A percentile compares a stretch with the other conserved stretches of the same genome.
Evolutionary conservation across 2,888 invertebrate genomes (phyloP).

Genomic region (Pecten maximus): DNA sequence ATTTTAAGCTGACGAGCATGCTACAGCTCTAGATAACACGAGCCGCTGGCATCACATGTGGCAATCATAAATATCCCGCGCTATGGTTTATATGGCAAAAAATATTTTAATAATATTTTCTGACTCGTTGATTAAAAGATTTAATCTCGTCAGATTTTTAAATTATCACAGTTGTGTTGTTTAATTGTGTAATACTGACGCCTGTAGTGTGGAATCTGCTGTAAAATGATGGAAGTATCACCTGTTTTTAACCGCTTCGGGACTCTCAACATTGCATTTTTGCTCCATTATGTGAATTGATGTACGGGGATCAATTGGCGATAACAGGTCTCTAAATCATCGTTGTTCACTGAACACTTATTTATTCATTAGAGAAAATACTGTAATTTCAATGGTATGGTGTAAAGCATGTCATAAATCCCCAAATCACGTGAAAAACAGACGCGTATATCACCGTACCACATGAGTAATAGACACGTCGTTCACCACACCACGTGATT

Average conservation of each 20-base stretch:
- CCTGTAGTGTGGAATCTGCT: not conserved
- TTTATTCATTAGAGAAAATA: not conserved
- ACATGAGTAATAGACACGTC: not conserved
- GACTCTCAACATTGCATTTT: not conserved
- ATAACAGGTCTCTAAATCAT: not conserved
- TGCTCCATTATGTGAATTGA: not conserved
- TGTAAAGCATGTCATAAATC: not conserved
- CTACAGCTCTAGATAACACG: not conserved
- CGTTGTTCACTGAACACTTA: not conserved
- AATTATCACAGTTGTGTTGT: not conserved
- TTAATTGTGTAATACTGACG: not conserved
- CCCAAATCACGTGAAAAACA: not conserved
- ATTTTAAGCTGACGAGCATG: not conserved
- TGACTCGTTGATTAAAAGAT: not conserved
- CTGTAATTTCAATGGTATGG: not conserved
- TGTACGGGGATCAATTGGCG: not conserved
- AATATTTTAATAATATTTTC: not conserved
- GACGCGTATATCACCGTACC: not conserved
- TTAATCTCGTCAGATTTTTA: not conserved
- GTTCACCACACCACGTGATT: not conserved
- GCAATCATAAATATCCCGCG: not conserved
- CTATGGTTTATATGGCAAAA: not conserved
- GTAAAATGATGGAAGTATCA: not conserved
- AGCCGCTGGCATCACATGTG: not conserved
- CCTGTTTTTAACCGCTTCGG: not conserved